Percentiles rank a stretch among this genome's conserved stretches.
Conservation (phyloP, 2,113 vertebrate species). For the Morone chrysops region DNA sequence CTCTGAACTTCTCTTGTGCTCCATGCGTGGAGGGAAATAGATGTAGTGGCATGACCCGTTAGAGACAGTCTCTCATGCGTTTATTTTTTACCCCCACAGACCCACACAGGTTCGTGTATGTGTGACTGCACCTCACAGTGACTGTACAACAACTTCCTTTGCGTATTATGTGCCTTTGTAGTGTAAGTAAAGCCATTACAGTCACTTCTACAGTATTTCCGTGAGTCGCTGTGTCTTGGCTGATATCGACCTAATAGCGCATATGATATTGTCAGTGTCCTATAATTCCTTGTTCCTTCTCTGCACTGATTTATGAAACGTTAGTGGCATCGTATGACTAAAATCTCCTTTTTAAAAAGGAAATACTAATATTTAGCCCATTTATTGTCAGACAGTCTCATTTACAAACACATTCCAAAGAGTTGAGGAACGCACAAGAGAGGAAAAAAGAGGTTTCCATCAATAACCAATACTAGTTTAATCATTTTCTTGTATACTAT, state of each 20-base stretch:
- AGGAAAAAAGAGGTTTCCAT: background rate
- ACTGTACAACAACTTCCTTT: background rate
- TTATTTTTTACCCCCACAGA: background rate
- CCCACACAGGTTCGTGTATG: background rate
- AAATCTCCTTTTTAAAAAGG: background rate
- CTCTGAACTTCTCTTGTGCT: background rate
- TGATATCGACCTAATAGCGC: conserved; percentile 4
- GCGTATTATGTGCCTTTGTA: background rate
- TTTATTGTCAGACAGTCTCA: background rate
- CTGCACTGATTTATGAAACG: conserved; percentile 1
- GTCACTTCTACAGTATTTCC: background rate
- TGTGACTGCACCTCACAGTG: conserved; percentile 8
- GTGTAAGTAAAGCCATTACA: background rate
- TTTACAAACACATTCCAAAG: background rate
- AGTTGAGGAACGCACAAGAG: background rate
- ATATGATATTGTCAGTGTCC: background rate
- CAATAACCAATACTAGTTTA: too few relatives aligned
- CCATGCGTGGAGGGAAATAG: background rate
- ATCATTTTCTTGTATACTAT: background rate
- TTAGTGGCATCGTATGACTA: background rate
- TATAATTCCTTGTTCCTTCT: background rate
- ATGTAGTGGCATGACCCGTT: background rate
- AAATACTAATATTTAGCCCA: background rate
- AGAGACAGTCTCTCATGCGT: background rate
- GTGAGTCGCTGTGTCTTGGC: background rate